Base-by-base conservation (phyloP, 2,888 invertebrate species). In the Cheilosia soror region DNA sequence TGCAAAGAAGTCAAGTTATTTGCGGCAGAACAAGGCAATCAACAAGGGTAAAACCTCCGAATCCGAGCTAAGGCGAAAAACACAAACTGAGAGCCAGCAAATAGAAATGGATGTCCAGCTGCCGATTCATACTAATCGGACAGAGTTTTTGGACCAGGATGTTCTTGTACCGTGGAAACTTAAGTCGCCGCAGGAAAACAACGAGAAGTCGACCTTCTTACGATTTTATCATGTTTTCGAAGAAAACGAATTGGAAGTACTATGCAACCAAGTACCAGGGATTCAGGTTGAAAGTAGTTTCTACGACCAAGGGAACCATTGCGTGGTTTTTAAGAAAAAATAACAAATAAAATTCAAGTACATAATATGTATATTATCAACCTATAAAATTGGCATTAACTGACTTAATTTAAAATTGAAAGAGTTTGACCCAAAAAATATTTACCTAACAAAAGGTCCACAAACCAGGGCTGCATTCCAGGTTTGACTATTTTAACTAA, bases 241-340 rank as follows among this genome's bases (percentile, higher is more conserved):
- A 88, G 95, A 97, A 88, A 94, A 94, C 0, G 99, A 98, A 93
- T 91, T 98, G 44, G 95, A 96, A 88, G 88, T 92, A 1, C 91
- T 98, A 51, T 96, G 96, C 87, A 89, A 90, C 27, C 91, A 93
- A 83, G 88, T 95, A 5, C 87, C 92, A 0, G 92, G 92, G 53
- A 92, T 96, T 47, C 89, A 90, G 53, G 92, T 98, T 11, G 90
- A 94, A 40, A 93, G 94, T 33, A 95, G 94, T 88, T 99, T 97
- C 92, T 98, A 98, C 89, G 99, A 99, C 92, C 96, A 99, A 92
- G 99, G 99, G 0, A 99, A 99, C 91, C 98, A 98, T 97, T 98
- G 98, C 93, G 94, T 97, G 40, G 93, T 97, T 88, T 94, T 97
- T 89, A 93, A 94, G 90, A 85, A 85, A 49, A 1, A 68, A 0